These are phyloP conservation scores for Pelodiscus sinensis DNA, from an alignment of 2,113 vertebrate genomes.

Conservation along the genomic window DNA sequence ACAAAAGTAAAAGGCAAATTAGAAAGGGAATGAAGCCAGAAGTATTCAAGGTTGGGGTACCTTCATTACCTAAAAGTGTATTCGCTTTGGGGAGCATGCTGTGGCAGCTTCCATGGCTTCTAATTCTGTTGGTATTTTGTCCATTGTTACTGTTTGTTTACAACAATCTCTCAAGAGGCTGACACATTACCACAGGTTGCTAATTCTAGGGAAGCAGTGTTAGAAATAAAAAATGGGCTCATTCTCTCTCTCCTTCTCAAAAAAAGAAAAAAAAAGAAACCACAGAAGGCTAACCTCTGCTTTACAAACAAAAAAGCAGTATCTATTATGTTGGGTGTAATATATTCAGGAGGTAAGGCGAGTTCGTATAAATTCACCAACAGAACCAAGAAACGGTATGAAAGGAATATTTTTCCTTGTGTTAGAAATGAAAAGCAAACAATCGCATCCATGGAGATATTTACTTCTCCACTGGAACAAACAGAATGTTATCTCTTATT, in stretches of 20 bases:
- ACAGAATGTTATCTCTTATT: background rate
- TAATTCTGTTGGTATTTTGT: conserved; percentile 62
- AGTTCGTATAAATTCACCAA: conserved; percentile 42
- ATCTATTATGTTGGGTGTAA: conserved; percentile 20
- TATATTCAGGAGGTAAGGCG: conserved; percentile 28
- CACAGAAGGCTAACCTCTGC: conserved; percentile 22
- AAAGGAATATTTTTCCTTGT: conserved; percentile 36
- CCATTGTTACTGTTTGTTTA: background rate
- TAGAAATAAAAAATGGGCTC: conserved; percentile 49
- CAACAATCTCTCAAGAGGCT: conserved; percentile 51
- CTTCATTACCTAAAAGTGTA: conserved; percentile 55
- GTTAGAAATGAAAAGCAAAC: background rate
- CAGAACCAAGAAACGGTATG: conserved; percentile 18
- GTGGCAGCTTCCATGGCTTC: conserved; percentile 35
- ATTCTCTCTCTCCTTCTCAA: background rate
- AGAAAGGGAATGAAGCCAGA: conserved; percentile 54
- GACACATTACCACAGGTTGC: background rate
- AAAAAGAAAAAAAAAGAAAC: background rate
- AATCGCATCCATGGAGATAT: background rate
- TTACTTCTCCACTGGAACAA: conserved; percentile 1
- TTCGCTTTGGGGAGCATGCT: conserved; percentile 8
- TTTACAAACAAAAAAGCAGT: conserved; percentile 34
- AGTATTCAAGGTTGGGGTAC: conserved; percentile 29
- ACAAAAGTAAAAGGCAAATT: conserved; percentile 63
- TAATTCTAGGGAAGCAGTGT: conserved; percentile 35